Base-by-base conservation (phyloP, 2,113 vertebrate genomes). In the Syngnathus typhle region DNA sequence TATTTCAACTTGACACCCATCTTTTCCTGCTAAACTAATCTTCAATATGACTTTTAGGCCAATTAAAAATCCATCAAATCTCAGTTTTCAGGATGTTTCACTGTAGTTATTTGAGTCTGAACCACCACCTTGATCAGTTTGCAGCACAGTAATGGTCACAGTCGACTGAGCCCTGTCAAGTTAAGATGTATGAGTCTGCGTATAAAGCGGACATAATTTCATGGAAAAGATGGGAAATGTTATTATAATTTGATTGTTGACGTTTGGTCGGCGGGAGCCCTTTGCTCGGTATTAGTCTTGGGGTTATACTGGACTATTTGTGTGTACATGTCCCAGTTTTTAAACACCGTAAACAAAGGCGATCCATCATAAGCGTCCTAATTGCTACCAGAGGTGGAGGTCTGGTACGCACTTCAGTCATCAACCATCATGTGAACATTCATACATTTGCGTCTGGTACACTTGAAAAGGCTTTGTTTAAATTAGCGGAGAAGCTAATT, bases 301-400 rank as follows among this genome's bases (percentile, higher is more conserved):
- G 56, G 70, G 79, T 85, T 84, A 73, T 80, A 78, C 80, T 65
- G 67, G 74, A 74, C 88, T 91, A 90, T 91, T 92, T 91, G 89
- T 87, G 72, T 88, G 77, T 85, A 80, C 74, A 81, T 52, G 87
- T 82, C 89, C 82, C 82, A 67, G 36, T 65, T 69, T 91, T 90
- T 89, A 92, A 92, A 90, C 87, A 89, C 60, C 83, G 89, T 91
- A 91, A 92, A 91, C 89, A 92, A 91, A 91, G 87, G 84, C 87
- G 76, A 91, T 92, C 86, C 82, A 91, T 93, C 90, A 90, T 90
- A 88, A 90, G 78, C 65, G 68, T 63, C 70, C 19, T 91, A 93
- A 93, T 91, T 86, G 80, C 85, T 90, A 75, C 89, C 90, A 92
- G 91, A 91, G 78, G 74, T 54, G 54, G 60, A 36, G n/a, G 65